Conservation (phyloP, 2,113 vertebrate genomes). For the Dendrocopos noguchii region DNA sequence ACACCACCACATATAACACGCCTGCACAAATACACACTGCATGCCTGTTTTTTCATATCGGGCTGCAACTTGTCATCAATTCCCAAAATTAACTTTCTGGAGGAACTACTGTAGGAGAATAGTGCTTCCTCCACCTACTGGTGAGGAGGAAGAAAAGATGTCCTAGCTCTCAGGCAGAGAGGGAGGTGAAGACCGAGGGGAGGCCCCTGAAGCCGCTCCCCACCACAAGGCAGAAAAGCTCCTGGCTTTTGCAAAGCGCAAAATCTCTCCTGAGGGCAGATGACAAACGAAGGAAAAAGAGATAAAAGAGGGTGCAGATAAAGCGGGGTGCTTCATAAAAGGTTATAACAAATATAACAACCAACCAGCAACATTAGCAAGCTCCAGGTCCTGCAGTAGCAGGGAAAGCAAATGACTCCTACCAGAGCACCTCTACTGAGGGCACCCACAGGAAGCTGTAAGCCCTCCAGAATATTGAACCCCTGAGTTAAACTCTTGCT, state of each 20-base stretch:
- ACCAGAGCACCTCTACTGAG: not conserved
- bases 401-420: not conserved
- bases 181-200: not conserved
- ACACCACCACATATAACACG: not conserved
- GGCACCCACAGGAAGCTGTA: not conserved
- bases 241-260: not conserved
- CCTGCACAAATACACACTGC: not conserved
- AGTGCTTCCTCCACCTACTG: constrained; percentile 71
- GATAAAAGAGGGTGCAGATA: not conserved
- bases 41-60: not conserved
- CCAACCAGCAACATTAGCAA: not conserved
- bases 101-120: constrained; percentile 30
- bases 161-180: not conserved
- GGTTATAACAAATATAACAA: not conserved
- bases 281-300: not conserved
- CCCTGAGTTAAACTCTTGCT: not conserved
- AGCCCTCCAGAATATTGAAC: rapidly evolving
- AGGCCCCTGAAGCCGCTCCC: not conserved
- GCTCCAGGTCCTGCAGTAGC: not conserved
- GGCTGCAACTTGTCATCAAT: constrained; percentile 49
- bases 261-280: not conserved
- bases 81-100: constrained; percentile 32
- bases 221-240: not conserved
- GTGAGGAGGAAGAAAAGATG: constrained; percentile 53
- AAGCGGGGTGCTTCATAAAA: not conserved